A percentile compares a stretch with the other conserved stretches of the same genome.
phyloP scores from a whole-genome alignment of 2,797 vertebrate genomes.

The Notoglanidium macrostoma region DNA sequence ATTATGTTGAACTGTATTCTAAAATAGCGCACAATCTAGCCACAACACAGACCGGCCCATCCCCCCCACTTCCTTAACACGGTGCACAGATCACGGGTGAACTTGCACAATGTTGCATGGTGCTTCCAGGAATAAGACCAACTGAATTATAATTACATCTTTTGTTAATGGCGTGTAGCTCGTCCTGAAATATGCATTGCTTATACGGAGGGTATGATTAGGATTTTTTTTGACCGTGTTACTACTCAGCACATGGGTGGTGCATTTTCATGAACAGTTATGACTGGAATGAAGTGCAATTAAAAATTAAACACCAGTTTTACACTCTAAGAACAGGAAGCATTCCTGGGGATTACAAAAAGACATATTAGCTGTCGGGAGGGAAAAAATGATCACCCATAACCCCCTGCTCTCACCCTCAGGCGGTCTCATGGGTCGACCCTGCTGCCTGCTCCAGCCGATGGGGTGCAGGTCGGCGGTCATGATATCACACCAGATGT shows the following conservation, averaged over 20 bases:
- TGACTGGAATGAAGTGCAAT: neutral
- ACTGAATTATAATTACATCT: slow-evolving; percentile 9
- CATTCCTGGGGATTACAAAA: neutral
- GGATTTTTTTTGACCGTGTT: neutral
- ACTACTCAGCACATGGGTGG: neutral
- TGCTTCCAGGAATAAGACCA: slow-evolving; percentile 28
- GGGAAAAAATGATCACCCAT: neutral
- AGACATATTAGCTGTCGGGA: neutral
- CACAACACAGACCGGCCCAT: slow-evolving; percentile 33
- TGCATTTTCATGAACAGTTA: neutral
- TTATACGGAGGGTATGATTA: neutral
- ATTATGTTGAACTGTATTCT: slow-evolving; percentile 24
- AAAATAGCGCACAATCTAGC: slow-evolving; percentile 40
- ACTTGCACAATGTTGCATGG: slow-evolving; percentile 47
- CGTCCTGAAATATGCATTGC: neutral
- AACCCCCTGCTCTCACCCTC: slow-evolving; percentile 79
- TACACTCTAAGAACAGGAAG: neutral
- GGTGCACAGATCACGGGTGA: slow-evolving; percentile 36
- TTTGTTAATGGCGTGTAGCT: neutral
- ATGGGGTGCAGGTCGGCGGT: slow-evolving; percentile 90
- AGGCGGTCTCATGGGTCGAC: slow-evolving; percentile 87
- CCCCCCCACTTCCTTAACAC: slow-evolving; percentile 54
- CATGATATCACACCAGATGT: slow-evolving; percentile 98
- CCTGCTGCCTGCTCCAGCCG: slow-evolving; percentile 92
- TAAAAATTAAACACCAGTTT: neutral